Conservation (phyloP, 1,140 invertebrate species). For the Lineus longissimus region DNA sequence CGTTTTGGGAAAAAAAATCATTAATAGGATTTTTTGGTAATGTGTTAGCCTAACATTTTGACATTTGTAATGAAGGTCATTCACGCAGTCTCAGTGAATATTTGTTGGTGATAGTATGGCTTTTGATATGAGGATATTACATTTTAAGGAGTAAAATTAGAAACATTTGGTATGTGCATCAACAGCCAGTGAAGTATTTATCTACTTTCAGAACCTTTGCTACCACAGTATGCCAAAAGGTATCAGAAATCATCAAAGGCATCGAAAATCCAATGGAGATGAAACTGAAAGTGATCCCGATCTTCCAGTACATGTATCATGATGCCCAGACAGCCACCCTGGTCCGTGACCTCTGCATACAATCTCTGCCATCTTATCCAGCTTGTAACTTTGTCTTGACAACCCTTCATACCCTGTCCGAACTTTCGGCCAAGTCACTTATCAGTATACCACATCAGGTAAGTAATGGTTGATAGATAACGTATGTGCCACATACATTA, state of each 20-base stretch:
- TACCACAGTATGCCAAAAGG: slow-evolving; percentile 92
- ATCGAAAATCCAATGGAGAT: slow-evolving; percentile 85
- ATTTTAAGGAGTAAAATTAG: too few species aligned
- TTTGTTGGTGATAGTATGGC: too few species aligned
- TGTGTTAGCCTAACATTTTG: too few species aligned
- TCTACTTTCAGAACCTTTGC: slow-evolving; percentile 73
- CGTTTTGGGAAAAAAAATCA: background rate
- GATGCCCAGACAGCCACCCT: slow-evolving; percentile 75
- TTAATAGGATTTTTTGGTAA: too few species aligned
- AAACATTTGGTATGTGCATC: too few species aligned
- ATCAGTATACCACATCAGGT: slow-evolving; percentile 88
- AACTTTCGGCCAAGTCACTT: slow-evolving; percentile 81
- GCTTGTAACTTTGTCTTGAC: slow-evolving; percentile 78
- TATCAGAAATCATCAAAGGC: slow-evolving; percentile 91
- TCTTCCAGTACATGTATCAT: slow-evolving; percentile 91
- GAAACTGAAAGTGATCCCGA: slow-evolving; percentile 84
- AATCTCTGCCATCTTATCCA: slow-evolving; percentile 81
- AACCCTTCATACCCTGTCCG: slow-evolving; percentile 81
- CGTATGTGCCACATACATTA: too few species aligned
- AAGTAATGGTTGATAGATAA: slow-evolving; percentile 22
- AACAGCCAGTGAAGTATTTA: slow-evolving; percentile 26
- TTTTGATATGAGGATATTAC: too few species aligned
- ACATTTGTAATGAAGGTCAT: too few species aligned
- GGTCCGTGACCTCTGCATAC: slow-evolving; percentile 72
- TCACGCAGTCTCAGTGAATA: too few species aligned